Evolutionary conservation across 2,113 vertebrate species (phyloP), one percentile per base, ranked within the genome.

Genomic region (Saguinus midas): DNA sequence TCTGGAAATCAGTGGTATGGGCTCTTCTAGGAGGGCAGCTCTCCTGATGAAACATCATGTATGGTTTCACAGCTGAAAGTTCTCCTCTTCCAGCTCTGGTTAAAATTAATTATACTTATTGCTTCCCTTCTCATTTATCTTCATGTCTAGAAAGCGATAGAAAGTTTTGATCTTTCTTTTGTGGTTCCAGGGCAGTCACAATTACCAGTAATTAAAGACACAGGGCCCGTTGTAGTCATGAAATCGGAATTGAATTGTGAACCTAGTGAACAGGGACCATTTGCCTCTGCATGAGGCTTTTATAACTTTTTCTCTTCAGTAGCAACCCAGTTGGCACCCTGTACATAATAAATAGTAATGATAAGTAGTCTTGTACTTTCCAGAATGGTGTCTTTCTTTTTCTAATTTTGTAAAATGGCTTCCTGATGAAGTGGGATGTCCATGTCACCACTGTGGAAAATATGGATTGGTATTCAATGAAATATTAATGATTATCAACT

Each of bases 261-360:
- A 48, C 70, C 64, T 85, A 84, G 91, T 3, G 80, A 90, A n/a
- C 68, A 86, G 91, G 89, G 92, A 87, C 83, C 0, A 10, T 37
- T 73, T 45, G 55, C 76, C 13, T 78, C 92, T 13, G 37, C 0
- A 0, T 0, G 13, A n/a, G 8, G 64, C 82, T 79, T 88, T 57
- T 58, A 14, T 61, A 23, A 73, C 72, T 70, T 80, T 64, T 48
- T 88, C n/a, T 93, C 94, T 32, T n/a, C 0, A 2, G 55, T 35
- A 23, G 90, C 90, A 70, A 81, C 92, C 92, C 93, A 37, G 55
- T 72, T 92, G 96, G 90, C 90, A 83, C 92, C 90, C 96, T 89
- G 37, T 68, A 75, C 94, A 92, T 87, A 90, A 98, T 97, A 96
- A 97, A 98, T 98, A 97, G 96, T 93, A 66, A 86, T 98, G 94